Evolutionary conservation across 2,888 invertebrate genomes (phyloP).

Genomic region (Lathronympha strigana): DNA sequence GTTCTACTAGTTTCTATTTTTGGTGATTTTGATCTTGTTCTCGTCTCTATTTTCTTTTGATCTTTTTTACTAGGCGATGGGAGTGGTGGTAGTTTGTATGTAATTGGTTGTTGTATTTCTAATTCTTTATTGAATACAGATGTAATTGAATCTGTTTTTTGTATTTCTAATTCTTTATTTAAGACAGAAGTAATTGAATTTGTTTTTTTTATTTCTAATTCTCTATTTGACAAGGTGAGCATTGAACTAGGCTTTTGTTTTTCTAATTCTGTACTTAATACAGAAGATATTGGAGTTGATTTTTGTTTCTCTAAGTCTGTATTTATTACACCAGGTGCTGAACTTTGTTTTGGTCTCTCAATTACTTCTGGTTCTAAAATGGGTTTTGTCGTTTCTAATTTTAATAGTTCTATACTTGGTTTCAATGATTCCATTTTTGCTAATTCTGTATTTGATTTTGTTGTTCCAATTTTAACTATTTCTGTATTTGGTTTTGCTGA

Average conservation of each 20-base stretch:
- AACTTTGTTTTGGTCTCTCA: neutral
- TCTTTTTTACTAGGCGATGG: neutral
- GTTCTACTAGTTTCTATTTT: neutral
- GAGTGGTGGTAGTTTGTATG: neutral
- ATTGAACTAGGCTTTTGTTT: neutral
- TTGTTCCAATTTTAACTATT: neutral
- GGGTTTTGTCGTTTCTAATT: neutral
- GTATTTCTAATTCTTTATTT: too few relatives aligned
- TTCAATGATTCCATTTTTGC: neutral
- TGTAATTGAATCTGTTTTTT: neutral
- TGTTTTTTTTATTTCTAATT: too few relatives aligned
- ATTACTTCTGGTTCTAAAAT: neutral
- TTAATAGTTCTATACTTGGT: constrained; percentile 1
- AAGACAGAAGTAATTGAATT: too few relatives aligned
- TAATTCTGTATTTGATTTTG: neutral
- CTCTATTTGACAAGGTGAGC: too few relatives aligned
- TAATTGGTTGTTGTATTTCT: neutral
- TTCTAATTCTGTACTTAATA: neutral
- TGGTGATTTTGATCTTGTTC: constrained; percentile 36
- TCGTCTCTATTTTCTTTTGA: neutral
- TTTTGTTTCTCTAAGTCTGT: too few relatives aligned
- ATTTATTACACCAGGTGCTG: neutral
- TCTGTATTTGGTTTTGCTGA: neutral
- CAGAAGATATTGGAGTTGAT: neutral
- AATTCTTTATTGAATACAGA: neutral